Evolutionary conservation across 2,888 invertebrate species (phyloP), one percentile per base, ranked within the genome.

Genomic region (Mactromeris polynyma): DNA sequence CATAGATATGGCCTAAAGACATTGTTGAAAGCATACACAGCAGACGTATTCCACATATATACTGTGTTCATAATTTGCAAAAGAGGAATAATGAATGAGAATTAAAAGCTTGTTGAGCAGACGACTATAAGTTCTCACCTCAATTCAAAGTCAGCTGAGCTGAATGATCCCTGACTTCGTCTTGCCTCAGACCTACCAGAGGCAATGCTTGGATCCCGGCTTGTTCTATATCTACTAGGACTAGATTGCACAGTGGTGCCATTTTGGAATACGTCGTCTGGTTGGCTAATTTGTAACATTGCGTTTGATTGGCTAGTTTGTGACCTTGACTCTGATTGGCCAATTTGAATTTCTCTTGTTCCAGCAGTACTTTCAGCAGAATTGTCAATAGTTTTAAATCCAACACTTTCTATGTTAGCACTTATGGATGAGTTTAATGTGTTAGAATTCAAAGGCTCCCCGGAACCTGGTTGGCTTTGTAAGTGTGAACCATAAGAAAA

Each of bases 71-170:
- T 4, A 40, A 11, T 40, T 40, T 40, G 4, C 40, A 40, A 40
- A 11, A 40, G 40, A 40, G 11, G 40, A 40, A 4, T 40, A 40
- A 4, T 40, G 6, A 7, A 7, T 40, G 40, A 40, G 11, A 4
- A 40, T 40, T 40, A 4, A 40, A 40, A 40, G 11, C 40, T 40
- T 40, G 6, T 7, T 42, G 11, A 42, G 11, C 42, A 11, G 4
- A 42, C 42, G n/a, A n/a, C n/a, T 3, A 46, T 46, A n/a, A 26
- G n/a, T 6, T 26, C 36, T 81, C 88, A 94, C 94, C 94, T 93
- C 38, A 93, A 77, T 83, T 95, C 94, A 90, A 94, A 93, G 80
- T 95, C 95, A 42, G 92, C 93, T 64, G 95, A 95, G 58, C 94
- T 94, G 77, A 95, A 91, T 58, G 95, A 95, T 17, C 91, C 91